These are phyloP conservation scores for Narcine bancroftii DNA, from an alignment of 2,113 vertebrate genomes.

Conservation along the genomic window DNA sequence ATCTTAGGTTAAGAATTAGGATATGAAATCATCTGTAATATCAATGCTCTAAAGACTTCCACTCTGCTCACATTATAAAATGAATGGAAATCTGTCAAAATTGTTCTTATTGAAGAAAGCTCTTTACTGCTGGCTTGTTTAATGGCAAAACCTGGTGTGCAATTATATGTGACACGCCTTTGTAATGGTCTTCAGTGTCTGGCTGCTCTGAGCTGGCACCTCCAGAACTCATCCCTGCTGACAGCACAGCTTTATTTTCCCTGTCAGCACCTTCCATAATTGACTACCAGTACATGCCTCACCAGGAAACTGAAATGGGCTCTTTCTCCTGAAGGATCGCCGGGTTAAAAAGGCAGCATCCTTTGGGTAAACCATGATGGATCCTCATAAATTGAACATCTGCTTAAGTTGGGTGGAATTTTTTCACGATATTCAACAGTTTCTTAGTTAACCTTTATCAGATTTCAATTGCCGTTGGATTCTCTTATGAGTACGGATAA, in stretches of 20 bases:
- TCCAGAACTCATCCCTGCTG: constrained; percentile 2
- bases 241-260: constrained; percentile 27
- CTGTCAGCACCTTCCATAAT: constrained; percentile 44
- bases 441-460: neutral
- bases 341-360: constrained; percentile 37
- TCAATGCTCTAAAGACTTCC: neutral
- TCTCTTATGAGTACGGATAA: neutral
- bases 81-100: neutral
- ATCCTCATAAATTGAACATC: neutral
- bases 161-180: neutral
- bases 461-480: neutral
- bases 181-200: constrained; percentile 28
- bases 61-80: neutral
- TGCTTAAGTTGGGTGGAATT: neutral
- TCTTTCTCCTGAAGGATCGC: constrained; percentile 49
- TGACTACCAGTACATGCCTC: constrained; percentile 44
- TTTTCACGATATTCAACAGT: neutral
- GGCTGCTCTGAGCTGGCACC: neutral
- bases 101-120: neutral
- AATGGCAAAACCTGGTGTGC: constrained; percentile 4
- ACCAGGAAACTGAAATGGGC: neutral
- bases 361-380: neutral
- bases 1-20: constrained; percentile 1
- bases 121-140: constrained; percentile 13
- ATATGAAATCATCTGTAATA: neutral